Conservation (phyloP, 1,140 invertebrate species). For the Tribolium castaneum region DNA sequence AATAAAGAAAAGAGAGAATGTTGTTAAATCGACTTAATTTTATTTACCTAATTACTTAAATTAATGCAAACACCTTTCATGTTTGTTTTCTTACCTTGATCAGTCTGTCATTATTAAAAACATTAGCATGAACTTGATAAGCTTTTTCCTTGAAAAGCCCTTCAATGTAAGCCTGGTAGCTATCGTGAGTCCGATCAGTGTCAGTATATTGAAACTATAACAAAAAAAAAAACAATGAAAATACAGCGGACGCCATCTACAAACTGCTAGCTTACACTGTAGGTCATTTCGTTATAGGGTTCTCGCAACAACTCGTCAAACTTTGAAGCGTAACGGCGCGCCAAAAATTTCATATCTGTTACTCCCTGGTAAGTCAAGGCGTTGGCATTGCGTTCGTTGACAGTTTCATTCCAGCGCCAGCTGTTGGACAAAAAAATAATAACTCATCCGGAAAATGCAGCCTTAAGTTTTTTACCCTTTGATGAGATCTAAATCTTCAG, state of each 20-base stretch:
- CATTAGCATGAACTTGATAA: slow-evolving; percentile 60
- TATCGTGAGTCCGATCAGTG: slow-evolving; percentile 73
- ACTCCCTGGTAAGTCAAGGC: slow-evolving; percentile 71
- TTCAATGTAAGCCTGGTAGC: slow-evolving; percentile 74
- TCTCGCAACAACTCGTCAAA: slow-evolving; percentile 68
- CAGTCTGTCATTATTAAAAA: slow-evolving; percentile 49
- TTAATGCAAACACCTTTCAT: too few relatives aligned
- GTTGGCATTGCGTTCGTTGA: slow-evolving; percentile 68
- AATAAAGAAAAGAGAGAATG: too few relatives aligned
- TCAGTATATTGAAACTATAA: slow-evolving; percentile 75
- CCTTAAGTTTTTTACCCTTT: slow-evolving; percentile 57
- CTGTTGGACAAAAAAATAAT: slow-evolving; percentile 47
- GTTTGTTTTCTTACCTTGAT: slow-evolving; percentile 5
- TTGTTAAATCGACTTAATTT: too few relatives aligned
- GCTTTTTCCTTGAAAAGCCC: slow-evolving; percentile 72
- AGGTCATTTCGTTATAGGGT: slow-evolving; percentile 62
- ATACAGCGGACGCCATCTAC: background rate
- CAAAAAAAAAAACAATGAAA: slow-evolving; percentile 9
- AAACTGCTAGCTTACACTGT: slow-evolving; percentile 57
- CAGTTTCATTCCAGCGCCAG: slow-evolving; percentile 71
- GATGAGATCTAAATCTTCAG: slow-evolving; percentile 69
- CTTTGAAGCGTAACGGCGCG: slow-evolving; percentile 69
- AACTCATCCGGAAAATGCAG: background rate
- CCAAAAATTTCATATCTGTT: slow-evolving; percentile 70
- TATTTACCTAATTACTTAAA: too few relatives aligned